Evolutionary conservation across 1,140 invertebrate genomes (phyloP), one percentile per base, ranked within the genome.

Genomic region (Cephus cinctus): DNA sequence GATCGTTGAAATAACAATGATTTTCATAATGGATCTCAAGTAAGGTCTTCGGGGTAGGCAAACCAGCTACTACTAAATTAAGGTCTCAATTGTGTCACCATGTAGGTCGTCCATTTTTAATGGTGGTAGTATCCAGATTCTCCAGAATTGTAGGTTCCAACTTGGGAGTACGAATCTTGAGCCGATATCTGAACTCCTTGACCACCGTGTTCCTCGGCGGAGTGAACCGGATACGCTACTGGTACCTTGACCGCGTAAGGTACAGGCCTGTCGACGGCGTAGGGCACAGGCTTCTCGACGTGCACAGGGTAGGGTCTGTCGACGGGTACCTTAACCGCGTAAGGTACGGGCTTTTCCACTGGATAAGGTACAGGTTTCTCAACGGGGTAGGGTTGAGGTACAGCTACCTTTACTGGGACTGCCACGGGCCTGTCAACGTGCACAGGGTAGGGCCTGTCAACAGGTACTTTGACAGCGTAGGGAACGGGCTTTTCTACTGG

Each of bases 381-480:
- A 0, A 89, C 84, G 47, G 83, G 80, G 6, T 83, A 81, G 20
- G 85, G 79, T 16, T 79, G 76, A 2, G 84, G 83, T 39, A 89
- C 84, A 63, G 85, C 85, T 50, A 85, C 86, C 56, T 86, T 83
- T 0, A 89, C 84, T 47, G 83, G 80, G 6, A 83, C 81, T 21
- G 85, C 79, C n/a, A 18, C 82, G 81, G 47, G 80, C 78, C 61
- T 85, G 81, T 50, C 80, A 19, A 86, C 56, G n/a, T n/a, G n/a
- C n/a, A n/a, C 83, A 22, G 80, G 81, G 52, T 80, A 80, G 3
- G 83, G 77, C 55, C 84, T 80, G 1, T 63, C 62, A 8, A 74
- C 62, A 14, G 61, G 57, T 2, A 84, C 82, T 4, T 83, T 81
- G 40, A 79, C 74, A 2, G 82, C 78, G 61, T 76, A 78, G 61